These are phyloP conservation scores for Rutilus rutilus DNA, from an alignment of 2,113 vertebrate species.

Conservation along the genomic window DNA sequence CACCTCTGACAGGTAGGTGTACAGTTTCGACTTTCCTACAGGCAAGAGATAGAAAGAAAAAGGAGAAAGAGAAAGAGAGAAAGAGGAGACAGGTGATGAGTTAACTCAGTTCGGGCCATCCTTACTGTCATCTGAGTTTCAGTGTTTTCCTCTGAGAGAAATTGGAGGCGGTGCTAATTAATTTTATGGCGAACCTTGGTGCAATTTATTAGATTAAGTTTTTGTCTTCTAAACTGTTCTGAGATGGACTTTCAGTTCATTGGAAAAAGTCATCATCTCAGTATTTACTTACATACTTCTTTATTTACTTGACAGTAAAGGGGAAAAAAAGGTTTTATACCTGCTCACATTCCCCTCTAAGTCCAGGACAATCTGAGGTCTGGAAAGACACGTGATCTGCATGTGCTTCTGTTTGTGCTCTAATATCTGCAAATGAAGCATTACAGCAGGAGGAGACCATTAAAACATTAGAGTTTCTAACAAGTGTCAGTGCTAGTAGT, in stretches of 20 bases:
- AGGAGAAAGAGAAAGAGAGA: slow-evolving; percentile 22
- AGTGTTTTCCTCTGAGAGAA: slow-evolving; percentile 10
- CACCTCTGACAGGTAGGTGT: slow-evolving; percentile 75
- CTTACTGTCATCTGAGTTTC: background rate
- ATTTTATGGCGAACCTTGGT: slow-evolving; percentile 23
- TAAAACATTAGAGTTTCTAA: background rate
- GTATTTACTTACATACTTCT: too few relatives aligned
- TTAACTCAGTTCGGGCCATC: background rate
- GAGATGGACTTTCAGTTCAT: background rate
- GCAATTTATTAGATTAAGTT: background rate
- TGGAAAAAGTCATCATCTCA: slow-evolving; percentile 4
- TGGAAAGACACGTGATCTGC: slow-evolving; percentile 44
- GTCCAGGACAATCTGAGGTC: slow-evolving; percentile 15
- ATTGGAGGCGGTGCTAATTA: slow-evolving; percentile 32
- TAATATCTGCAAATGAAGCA: slow-evolving; percentile 43
- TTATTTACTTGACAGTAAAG: too few relatives aligned
- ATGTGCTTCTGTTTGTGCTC: slow-evolving; percentile 25
- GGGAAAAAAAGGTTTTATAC: background rate
- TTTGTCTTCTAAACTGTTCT: background rate
- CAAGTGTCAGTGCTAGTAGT: background rate
- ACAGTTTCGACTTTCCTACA: slow-evolving; percentile 74
- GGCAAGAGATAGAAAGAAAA: slow-evolving; percentile 41
- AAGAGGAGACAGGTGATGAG: slow-evolving; percentile 22
- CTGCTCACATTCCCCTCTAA: slow-evolving; percentile 45
- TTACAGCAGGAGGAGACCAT: slow-evolving; percentile 20